These are phyloP conservation scores for Euzophera pinguis DNA, from an alignment of 2,888 invertebrate species.

Conservation along the genomic window DNA sequence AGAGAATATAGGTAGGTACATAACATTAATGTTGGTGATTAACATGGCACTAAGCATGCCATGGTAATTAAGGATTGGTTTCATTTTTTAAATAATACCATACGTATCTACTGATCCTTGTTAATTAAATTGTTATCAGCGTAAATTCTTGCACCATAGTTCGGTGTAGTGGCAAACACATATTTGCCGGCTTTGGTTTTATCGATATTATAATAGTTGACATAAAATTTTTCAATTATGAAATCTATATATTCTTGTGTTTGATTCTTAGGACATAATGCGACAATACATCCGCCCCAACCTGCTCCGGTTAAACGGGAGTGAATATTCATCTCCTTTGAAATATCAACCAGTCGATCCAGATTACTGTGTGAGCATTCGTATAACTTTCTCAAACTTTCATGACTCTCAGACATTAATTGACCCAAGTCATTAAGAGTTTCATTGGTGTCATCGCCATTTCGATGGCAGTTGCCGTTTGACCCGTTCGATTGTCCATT, in stretches of 20 bases:
- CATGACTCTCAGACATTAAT: conserved; percentile 94
- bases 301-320: conserved; percentile 98
- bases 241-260: conserved; percentile 83
- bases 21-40: too few species aligned
- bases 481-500: conserved; percentile 31
- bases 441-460: conserved; percentile 38
- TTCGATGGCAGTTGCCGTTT: conserved; percentile 32
- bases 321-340: conserved; percentile 84
- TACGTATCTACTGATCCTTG: neutral
- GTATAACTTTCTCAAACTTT: conserved; percentile 90
- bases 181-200: conserved; percentile 77
- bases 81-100: too few species aligned
- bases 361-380: conserved; percentile 96
- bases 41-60: too few species aligned
- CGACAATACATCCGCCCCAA: conserved; percentile 99
- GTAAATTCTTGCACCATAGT: conserved; percentile 82
- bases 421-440: conserved; percentile 83
- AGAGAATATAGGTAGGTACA: too few species aligned
- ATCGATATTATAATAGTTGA: conserved; percentile 71
- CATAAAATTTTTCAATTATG: conserved; percentile 86
- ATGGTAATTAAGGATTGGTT: too few species aligned
- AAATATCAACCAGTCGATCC: conserved; percentile 89
- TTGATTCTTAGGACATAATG: conserved; percentile 84
- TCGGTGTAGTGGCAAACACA: conserved; percentile 88
- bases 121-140: conserved; percentile 17